Evolutionary conservation across 2,113 vertebrate genomes (phyloP).

Genomic region (Erythrocebus patas): DNA sequence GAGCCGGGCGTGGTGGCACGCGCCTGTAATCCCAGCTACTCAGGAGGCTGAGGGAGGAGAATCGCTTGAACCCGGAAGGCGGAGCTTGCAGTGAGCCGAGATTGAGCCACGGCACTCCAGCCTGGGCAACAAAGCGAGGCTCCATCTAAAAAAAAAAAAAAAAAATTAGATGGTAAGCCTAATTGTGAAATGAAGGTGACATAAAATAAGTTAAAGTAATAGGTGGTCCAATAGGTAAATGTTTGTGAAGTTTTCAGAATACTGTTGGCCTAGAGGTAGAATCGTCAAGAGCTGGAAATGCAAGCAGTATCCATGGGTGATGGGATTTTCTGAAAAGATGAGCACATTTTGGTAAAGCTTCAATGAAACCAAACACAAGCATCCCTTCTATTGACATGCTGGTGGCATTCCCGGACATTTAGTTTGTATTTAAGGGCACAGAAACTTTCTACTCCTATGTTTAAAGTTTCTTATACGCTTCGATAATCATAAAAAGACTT

Average conservation of each 20-base stretch:
- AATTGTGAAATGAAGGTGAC: background rate
- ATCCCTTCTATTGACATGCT: background rate
- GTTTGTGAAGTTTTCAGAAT: background rate
- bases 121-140: too few species aligned
- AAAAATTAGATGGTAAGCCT: background rate
- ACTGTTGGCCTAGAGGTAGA: background rate
- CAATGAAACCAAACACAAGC: background rate
- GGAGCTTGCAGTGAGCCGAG: too few species aligned
- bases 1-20: too few species aligned
- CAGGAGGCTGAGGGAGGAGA: too few species aligned
- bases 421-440: background rate
- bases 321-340: background rate
- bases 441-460: slow-evolving; percentile 1
- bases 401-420: background rate
- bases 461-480: background rate
- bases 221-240: background rate
- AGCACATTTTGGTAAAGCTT: background rate
- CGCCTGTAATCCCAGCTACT: too few species aligned
- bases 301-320: background rate
- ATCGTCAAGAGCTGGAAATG: background rate
- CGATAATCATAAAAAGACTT: background rate
- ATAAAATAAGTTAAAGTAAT: background rate
- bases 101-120: too few species aligned
- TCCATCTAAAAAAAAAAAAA: too few species aligned
- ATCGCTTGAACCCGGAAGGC: too few species aligned